phyloP scores from a whole-genome alignment of 2,888 invertebrate genomes.

The Synanthedon vespiformis region DNA sequence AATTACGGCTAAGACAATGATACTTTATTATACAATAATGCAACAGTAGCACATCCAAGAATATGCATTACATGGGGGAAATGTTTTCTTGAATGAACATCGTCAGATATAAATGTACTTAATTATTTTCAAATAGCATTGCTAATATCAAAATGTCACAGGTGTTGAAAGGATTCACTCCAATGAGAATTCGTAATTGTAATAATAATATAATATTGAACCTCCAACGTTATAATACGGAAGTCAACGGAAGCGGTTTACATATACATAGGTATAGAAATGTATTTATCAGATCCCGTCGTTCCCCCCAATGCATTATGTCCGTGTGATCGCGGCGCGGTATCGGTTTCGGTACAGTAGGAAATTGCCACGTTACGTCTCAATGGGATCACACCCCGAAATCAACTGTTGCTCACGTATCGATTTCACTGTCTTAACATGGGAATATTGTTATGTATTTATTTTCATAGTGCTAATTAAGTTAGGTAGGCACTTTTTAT shows the following conservation, averaged over 20 bases:
- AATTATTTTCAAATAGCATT: no score
- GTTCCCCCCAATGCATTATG: constrained; percentile 15
- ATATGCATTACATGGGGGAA: no score
- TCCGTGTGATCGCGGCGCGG: constrained; percentile 11
- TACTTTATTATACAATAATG: no score
- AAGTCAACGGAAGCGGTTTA: no score
- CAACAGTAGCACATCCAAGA: no score
- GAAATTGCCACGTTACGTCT: constrained; percentile 42
- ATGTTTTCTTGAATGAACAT: no score
- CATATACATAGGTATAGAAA: neutral
- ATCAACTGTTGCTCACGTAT: constrained; percentile 40
- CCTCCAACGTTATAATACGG: neutral
- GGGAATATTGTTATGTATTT: neutral
- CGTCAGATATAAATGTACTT: no score
- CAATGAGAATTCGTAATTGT: no score
- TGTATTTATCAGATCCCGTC: constrained; percentile 9
- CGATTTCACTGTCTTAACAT: constrained; percentile 13
- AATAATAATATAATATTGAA: neutral
- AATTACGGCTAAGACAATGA: no score
- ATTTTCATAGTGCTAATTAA: neutral
- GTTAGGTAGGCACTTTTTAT: no score
- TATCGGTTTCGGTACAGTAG: constrained; percentile 20
- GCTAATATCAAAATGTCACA: no score
- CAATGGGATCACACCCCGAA: constrained; percentile 30
- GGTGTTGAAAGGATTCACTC: no score